A percentile compares a stretch with the other conserved stretches of the same genome.
phyloP scores from a whole-genome alignment of 2,888 invertebrate genomes.

The Calephelis perditalis region DNA sequence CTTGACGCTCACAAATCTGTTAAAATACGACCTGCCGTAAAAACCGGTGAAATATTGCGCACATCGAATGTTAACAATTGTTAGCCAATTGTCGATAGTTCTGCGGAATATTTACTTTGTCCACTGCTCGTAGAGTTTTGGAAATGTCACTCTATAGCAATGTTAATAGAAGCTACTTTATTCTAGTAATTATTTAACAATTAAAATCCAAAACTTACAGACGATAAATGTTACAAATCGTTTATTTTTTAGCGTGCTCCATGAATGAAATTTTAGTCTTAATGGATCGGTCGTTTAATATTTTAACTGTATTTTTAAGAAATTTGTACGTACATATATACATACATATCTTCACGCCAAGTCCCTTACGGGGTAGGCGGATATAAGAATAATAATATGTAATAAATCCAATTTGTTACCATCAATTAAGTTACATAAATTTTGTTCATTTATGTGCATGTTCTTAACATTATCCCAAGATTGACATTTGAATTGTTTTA shows the following conservation, averaged over 20 bases:
- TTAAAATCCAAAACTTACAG: slow-evolving; percentile 38
- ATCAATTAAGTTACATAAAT: too few relatives aligned
- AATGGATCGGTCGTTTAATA: slow-evolving; percentile 24
- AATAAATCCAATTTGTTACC: too few relatives aligned
- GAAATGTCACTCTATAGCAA: slow-evolving; percentile 28
- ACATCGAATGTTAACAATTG: slow-evolving; percentile 50
- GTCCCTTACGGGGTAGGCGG: too few relatives aligned
- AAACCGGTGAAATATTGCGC: slow-evolving; percentile 57
- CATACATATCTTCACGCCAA: too few relatives aligned
- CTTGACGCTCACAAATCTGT: slow-evolving; percentile 40
- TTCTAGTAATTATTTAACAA: slow-evolving; percentile 28
- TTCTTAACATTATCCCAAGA: too few relatives aligned
- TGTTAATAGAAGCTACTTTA: slow-evolving; percentile 18
- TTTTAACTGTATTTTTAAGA: too few relatives aligned
- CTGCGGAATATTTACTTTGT: slow-evolving; percentile 42
- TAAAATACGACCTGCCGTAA: slow-evolving; percentile 62
- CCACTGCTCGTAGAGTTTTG: slow-evolving; percentile 8
- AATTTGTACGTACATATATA: too few relatives aligned
- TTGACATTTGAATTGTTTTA: too few relatives aligned
- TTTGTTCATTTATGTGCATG: too few relatives aligned
- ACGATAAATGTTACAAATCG: slow-evolving; percentile 41
- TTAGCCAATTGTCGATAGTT: slow-evolving; percentile 52
- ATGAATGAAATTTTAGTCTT: slow-evolving; percentile 63
- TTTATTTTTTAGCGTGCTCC: slow-evolving; percentile 50
- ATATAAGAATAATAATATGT: too few relatives aligned